Percentiles rank a stretch among this genome's conserved stretches.
Evolutionary conservation across 1,140 invertebrate genomes (phyloP).

Genomic region (Penaeus vannamei): DNA sequence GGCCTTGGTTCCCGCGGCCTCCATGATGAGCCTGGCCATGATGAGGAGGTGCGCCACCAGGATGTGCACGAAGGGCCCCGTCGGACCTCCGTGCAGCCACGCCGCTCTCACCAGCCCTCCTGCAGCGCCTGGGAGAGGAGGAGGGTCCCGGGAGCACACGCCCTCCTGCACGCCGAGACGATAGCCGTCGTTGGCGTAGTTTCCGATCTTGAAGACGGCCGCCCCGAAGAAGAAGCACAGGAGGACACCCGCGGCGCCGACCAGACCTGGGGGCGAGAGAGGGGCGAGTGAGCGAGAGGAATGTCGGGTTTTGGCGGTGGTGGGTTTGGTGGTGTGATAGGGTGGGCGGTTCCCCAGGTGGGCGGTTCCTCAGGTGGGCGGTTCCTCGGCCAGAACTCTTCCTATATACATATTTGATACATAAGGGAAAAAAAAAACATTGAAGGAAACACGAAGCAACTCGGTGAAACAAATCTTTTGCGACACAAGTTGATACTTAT

Average conservation of each 20-base stretch:
- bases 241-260: slow-evolving; percentile 78
- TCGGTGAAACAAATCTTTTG: too few relatives aligned
- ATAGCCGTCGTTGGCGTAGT: slow-evolving; percentile 87
- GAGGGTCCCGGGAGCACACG: slow-evolving; percentile 78
- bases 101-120: slow-evolving; percentile 69
- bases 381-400: too few relatives aligned
- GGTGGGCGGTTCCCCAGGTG: too few relatives aligned
- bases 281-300: too few relatives aligned
- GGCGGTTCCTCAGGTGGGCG: too few relatives aligned
- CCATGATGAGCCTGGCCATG: slow-evolving; percentile 83
- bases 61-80: slow-evolving; percentile 84
- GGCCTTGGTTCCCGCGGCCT: slow-evolving; percentile 84
- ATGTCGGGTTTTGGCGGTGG: too few relatives aligned
- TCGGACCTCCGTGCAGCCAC: slow-evolving; percentile 86
- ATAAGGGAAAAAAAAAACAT: too few relatives aligned
- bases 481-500: too few relatives aligned
- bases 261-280: slow-evolving; percentile 61
- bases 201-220: slow-evolving; percentile 83
- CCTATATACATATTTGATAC: too few relatives aligned
- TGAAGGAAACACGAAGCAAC: too few relatives aligned
- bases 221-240: slow-evolving; percentile 76
- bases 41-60: slow-evolving; percentile 84
- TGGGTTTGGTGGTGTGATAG: too few relatives aligned
- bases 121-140: slow-evolving; percentile 68
- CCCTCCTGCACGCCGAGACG: slow-evolving; percentile 78